These are phyloP conservation scores for Lydus trimaculatus DNA, from an alignment of 2,888 invertebrate species.

Conservation along the genomic window DNA sequence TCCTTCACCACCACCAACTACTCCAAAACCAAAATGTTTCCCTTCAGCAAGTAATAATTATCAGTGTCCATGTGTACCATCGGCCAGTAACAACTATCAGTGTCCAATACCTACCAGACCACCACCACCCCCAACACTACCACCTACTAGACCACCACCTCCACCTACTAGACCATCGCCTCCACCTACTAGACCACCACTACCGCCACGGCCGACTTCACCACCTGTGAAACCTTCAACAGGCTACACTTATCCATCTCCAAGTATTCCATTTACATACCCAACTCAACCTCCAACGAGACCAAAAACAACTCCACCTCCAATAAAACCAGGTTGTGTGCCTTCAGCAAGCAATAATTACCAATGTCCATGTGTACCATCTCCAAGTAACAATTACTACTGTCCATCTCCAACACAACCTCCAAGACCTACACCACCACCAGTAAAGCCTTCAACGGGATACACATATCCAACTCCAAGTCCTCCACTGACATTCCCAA, in stretches of 20 bases:
- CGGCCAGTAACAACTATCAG: not conserved
- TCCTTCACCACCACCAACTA: too few relatives aligned
- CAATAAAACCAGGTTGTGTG: not conserved
- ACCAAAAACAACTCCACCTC: not conserved
- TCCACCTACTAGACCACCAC: too few relatives aligned
- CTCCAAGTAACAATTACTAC: not conserved
- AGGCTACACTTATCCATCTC: not conserved
- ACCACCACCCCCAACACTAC: slow-evolving; percentile 16
- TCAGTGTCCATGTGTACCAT: slow-evolving; percentile 1
- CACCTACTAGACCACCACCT: not conserved
- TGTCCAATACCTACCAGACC: slow-evolving; percentile 14
- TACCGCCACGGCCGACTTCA: too few relatives aligned
- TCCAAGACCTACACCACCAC: slow-evolving; percentile 24
- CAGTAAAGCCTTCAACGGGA: not conserved
- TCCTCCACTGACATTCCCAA: not conserved
- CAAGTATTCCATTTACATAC: slow-evolving; percentile 14
- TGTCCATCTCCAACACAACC: not conserved
- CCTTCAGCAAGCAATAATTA: slow-evolving; percentile 11
- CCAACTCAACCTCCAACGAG: not conserved
- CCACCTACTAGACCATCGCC: too few relatives aligned
- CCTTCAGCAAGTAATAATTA: slow-evolving; percentile 15
- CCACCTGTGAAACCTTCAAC: too few relatives aligned
- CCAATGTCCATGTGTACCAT: not conserved
- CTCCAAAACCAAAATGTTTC: slow-evolving; percentile 5
- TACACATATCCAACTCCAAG: slow-evolving; percentile 2